Base-by-base conservation (phyloP, 2,797 vertebrate genomes). In the Meda fulgida region DNA sequence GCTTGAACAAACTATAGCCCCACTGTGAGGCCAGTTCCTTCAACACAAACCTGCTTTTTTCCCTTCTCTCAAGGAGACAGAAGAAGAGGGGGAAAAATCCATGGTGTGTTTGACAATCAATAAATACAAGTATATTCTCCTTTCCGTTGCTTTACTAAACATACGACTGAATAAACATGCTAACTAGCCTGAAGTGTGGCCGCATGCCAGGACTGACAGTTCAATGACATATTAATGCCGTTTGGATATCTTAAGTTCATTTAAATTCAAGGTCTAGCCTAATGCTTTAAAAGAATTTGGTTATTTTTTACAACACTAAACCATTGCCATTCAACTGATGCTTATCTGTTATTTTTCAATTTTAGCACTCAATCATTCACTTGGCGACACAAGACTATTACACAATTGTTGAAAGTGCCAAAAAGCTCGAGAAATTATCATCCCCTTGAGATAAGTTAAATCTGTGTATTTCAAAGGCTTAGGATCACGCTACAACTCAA, bases 401-500 rank as follows among this genome's bases (percentile, higher is more conserved):
- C 36, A 43, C 51, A 81, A 60, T 43, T 26, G 67, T 21, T 71
- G 26, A 72, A 81, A 43, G 48, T 21, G n/a, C 10, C 34, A 40
- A 53, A 69, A 34, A 51, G 16, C 13, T 84, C 34, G 23, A 29
- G 14, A 75, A 75, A 63, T 76, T 38, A 23, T 83, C 86, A 89
- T 93, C 88, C 84, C 87, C 92, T 91, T 90, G 78, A 72, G 83
- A 86, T 82, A 38, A 46, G 80, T 84, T 73, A 80, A 78, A 84
- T 81, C 81, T 75, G 84, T 60, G 46, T 79, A 78, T 77, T 87
- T 85, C 66, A 70, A 69, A 78, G 26, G 73, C 75, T 90, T 84
- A 83, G 90, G 86, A 67, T 84, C 90, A 93, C 91, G 92, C 89
- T 92, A 90, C 91, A 91, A 67, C 91, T 90, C 92, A 88, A 69